Percentiles rank a stretch among this genome's conserved stretches.
phyloP scores from a whole-genome alignment of 2,888 invertebrate species.

The Rhagonycha fulva region DNA sequence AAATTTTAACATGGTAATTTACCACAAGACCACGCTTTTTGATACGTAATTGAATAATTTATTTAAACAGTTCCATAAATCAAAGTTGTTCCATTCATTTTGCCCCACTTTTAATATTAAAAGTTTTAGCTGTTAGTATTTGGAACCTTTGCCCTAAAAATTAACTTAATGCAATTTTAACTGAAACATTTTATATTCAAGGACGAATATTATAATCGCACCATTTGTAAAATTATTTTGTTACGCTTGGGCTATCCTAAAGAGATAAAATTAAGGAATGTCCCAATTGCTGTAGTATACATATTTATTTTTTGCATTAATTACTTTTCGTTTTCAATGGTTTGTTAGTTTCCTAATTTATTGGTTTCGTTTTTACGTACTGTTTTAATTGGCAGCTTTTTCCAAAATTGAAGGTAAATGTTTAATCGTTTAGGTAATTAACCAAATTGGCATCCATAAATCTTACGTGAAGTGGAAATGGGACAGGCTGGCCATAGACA shows the following conservation, averaged over 20 bases:
- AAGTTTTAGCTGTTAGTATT: background rate
- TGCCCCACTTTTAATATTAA: background rate
- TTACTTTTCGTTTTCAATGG: background rate
- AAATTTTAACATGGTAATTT: background rate
- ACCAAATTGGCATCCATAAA: background rate
- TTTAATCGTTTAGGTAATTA: background rate
- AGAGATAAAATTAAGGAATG: background rate
- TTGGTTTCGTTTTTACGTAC: background rate
- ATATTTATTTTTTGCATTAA: background rate
- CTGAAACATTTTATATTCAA: slow-evolving; percentile 10
- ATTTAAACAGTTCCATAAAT: background rate
- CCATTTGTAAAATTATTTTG: background rate
- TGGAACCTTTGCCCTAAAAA: slow-evolving; percentile 3
- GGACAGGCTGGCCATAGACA: no score
- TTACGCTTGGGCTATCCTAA: background rate
- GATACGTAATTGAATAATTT: background rate
- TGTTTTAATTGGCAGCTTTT: background rate
- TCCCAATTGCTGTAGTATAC: no score
- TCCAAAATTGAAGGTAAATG: background rate
- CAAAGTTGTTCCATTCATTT: background rate
- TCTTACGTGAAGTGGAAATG: no score
- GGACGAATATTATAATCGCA: slow-evolving; percentile 7
- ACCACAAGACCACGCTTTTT: background rate
- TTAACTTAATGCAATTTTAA: slow-evolving; percentile 16
- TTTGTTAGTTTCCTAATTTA: background rate